Base-by-base conservation (phyloP, 2,888 invertebrate genomes). In the Camponotus fellah region DNA sequence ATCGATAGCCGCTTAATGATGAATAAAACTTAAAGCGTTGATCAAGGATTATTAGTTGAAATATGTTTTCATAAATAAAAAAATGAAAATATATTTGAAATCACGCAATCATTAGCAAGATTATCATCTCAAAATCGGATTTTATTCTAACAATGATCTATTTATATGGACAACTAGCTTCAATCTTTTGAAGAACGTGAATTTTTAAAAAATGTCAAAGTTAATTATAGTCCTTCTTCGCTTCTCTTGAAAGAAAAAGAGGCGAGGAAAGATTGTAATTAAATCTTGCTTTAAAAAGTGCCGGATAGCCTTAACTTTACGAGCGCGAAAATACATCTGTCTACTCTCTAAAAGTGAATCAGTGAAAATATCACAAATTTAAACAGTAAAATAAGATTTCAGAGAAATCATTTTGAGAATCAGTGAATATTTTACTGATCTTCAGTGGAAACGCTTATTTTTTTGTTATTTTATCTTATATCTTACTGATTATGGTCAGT, bases 301-400 rank as follows among this genome's bases (percentile, higher is more conserved):
- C 14, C n/a, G 26, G 49, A 34, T 9, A 83, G 75, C 83, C 82
- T 80, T 71, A 79, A 89, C 56, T 76, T 75, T 64, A 58, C 53
- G 14, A 49, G 32, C 49, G 40, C 34, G 56, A 85, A 84, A 64
- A 56, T 56, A 56, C 58, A 75, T 56, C 26, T 26, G 26, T 37
- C 43, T 34, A 12, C 10, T n/a, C 26, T 26, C 26, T 26, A 26
- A 26, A 26, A 26, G 26, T 26, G 26, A 26, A 26, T 26, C 26
- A 26, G 26, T 26, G 26, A 26, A 26, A 26, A 26, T 26, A 26
- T 26, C 26, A 26, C 26, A 0, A 26, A 26, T 0, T 26, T 0
- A 26, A 26, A 26, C 26, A 26, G 26, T 26, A 0, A 26, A 26
- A 26, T 26, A 26, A 26, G 26, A 26, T 26, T 26, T 26, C 26